These are phyloP conservation scores for Ferdinandea cuprea DNA, from an alignment of 2,888 invertebrate species.

Conservation along the genomic window DNA sequence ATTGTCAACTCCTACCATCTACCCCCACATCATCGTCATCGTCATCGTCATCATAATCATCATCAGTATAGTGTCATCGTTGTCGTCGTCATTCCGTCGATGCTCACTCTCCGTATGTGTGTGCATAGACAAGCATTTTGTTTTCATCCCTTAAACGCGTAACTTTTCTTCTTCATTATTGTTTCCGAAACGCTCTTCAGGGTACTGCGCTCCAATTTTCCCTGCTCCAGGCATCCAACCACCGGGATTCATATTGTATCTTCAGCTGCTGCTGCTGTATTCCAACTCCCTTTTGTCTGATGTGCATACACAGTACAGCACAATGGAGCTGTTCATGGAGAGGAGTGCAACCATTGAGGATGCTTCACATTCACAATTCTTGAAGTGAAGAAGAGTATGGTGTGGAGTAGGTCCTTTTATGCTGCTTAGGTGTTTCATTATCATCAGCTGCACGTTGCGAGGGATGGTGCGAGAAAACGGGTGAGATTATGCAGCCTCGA, in stretches of 20 bases:
- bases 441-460: constrained; percentile 52
- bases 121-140: constrained; percentile 38
- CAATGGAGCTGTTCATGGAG: constrained; percentile 66
- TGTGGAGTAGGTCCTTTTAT: constrained; percentile 59
- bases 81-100: constrained; percentile 28
- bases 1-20: background rate
- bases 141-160: constrained; percentile 65
- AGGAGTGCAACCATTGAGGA: constrained; percentile 66
- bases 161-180: constrained; percentile 71
- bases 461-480: background rate
- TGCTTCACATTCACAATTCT: constrained; percentile 61
- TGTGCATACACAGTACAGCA: constrained; percentile 36
- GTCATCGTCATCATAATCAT: constrained; percentile 27
- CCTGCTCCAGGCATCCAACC: constrained; percentile 46
- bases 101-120: no score
- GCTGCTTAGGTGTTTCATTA: constrained; percentile 72
- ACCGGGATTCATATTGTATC: constrained; percentile 26
- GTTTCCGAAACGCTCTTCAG: constrained; percentile 67
- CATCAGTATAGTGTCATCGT: constrained; percentile 15
- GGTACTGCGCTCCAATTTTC: constrained; percentile 70
- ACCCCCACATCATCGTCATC: constrained; percentile 28
- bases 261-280: constrained; percentile 30
- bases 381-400: constrained; percentile 51
- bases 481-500: constrained; percentile 53
- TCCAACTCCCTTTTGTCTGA: constrained; percentile 53